Evolutionary conservation across 2,113 vertebrate genomes (phyloP), one percentile per base, ranked within the genome.

Genomic region (Thermophis baileyi): DNA sequence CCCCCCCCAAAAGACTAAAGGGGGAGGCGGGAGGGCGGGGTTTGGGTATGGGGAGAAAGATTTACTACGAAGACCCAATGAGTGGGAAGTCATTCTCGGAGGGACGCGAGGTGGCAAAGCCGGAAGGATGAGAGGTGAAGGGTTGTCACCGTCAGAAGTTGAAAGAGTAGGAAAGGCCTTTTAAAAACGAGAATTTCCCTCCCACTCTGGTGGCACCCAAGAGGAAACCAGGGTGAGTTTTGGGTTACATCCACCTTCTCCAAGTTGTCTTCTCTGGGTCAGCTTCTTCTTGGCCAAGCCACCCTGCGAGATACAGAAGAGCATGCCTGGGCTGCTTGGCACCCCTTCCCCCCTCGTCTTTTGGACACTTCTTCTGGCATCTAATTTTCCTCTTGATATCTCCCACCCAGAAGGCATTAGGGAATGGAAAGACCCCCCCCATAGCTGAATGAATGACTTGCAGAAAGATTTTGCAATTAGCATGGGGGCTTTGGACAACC

Each of bases 401-500:
- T 53, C 30, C 49, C 30, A 35, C 30, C 6, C n/a, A 40, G 49
- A 18, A 51, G 87, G 87, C 6, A 35, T 20, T 20, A 1, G 30
- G 51, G 50, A 53, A 51, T 2, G 30, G 49, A 88, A n/a, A 35
- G 35, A 81, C 16, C n/a, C 35, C n/a, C n/a, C 14, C 0, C 1
- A 22, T 4, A 4, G 35, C 18, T 81, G 18, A 81, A 24, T 8
- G 18, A 18, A 9, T 11, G 27, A 7, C 16, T 88, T 20, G n/a
- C 49, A 53, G 35, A 54, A 88, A 40, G 18, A 53, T 6, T 30
- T 30, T 87, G 16, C n/a, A 14, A 4, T 90, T 47, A 27, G 20
- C 10, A 14, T 27, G 30, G 27, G 63, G 63, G 47, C 57, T 35
- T 12, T 0, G 2, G 0, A 5, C 49, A 51, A 69, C 6, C 2